Percentiles rank a stretch among this genome's conserved stretches.
Evolutionary conservation across 2,113 vertebrate genomes (phyloP).

Genomic region (Peucedramus taeniatus): DNA sequence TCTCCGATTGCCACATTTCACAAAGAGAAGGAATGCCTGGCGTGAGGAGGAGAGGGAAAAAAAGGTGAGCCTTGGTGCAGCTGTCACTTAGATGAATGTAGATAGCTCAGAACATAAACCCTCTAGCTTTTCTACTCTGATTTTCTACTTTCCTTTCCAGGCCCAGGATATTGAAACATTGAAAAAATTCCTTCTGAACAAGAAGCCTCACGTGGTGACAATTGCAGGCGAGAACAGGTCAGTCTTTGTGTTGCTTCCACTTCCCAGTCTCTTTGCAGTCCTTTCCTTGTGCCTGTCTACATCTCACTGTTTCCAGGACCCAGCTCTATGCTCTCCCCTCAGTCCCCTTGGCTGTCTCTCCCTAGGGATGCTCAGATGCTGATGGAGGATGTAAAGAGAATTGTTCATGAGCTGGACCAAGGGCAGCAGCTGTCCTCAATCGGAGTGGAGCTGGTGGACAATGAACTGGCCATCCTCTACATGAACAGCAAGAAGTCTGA

Average conservation of each 20-base stretch:
- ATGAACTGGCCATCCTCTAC: constrained; percentile 91
- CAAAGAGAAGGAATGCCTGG: constrained; percentile 94
- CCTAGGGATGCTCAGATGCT: constrained; percentile 95
- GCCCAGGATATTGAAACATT: constrained; percentile 91
- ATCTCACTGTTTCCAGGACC: neutral
- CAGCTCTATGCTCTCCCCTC: neutral
- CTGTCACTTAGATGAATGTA: neutral
- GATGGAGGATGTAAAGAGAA: constrained; percentile 95
- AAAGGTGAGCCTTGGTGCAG: constrained; percentile 75
- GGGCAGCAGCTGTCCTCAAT: constrained; percentile 89
- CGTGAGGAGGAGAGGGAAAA: constrained; percentile 94
- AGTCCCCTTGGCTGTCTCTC: neutral
- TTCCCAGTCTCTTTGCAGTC: neutral
- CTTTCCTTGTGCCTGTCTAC: neutral
- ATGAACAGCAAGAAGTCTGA: constrained; percentile 99
- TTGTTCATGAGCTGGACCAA: constrained; percentile 92
- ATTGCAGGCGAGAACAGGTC: constrained; percentile 94
- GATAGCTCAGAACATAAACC: neutral
- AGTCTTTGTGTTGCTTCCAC: neutral
- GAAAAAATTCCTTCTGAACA: constrained; percentile 92
- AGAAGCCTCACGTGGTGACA: constrained; percentile 95
- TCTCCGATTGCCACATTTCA: constrained; percentile 91
- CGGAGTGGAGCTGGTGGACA: constrained; percentile 93
- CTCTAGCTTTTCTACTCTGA: neutral
- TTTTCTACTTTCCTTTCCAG: constrained; percentile 60